Conservation (phyloP, 2,888 invertebrate genomes). For the Trimorus sp. region DNA sequence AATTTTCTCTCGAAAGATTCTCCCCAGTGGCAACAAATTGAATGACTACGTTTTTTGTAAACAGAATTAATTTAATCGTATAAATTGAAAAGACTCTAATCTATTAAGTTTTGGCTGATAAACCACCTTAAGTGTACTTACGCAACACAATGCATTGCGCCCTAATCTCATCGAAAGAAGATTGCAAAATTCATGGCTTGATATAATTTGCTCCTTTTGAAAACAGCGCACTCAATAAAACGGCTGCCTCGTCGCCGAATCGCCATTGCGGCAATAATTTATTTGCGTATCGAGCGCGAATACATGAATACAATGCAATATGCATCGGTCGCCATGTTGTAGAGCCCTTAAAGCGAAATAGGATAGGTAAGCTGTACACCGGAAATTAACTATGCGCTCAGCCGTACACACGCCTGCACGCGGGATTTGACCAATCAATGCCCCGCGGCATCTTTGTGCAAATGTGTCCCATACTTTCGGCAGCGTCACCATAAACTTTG, state of each 20-base stretch:
- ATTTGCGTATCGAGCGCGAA: conserved; percentile 63
- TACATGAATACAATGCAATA: conserved; percentile 64
- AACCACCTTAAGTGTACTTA: too few relatives aligned
- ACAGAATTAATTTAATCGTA: too few relatives aligned
- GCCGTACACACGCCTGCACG: conserved; percentile 71
- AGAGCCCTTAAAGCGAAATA: conserved; percentile 67
- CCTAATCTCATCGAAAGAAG: too few relatives aligned
- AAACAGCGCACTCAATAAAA: conserved; percentile 45
- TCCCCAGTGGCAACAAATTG: too few relatives aligned
- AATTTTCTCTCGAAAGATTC: too few relatives aligned
- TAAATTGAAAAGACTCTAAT: too few relatives aligned
- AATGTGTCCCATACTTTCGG: conserved; percentile 52
- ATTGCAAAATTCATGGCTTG: conserved; percentile 11
- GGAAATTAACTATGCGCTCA: conserved; percentile 74
- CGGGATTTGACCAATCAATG: conserved; percentile 76
- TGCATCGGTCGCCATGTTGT: conserved; percentile 65
- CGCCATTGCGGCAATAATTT: conserved; percentile 66
- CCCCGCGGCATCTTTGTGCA: conserved; percentile 68
- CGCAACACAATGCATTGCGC: too few relatives aligned
- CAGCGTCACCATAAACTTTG: conserved; percentile 40
- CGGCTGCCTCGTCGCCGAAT: conserved; percentile 61
- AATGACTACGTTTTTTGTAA: too few relatives aligned
- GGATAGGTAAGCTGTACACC: conserved; percentile 71
- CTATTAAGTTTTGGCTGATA: too few relatives aligned
- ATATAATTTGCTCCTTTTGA: conserved; percentile 32